A percentile compares a stretch with the other conserved stretches of the same genome.
Evolutionary conservation across 2,113 vertebrate genomes (phyloP).

Genomic region (Sinocyclocheilus rhinocerous): DNA sequence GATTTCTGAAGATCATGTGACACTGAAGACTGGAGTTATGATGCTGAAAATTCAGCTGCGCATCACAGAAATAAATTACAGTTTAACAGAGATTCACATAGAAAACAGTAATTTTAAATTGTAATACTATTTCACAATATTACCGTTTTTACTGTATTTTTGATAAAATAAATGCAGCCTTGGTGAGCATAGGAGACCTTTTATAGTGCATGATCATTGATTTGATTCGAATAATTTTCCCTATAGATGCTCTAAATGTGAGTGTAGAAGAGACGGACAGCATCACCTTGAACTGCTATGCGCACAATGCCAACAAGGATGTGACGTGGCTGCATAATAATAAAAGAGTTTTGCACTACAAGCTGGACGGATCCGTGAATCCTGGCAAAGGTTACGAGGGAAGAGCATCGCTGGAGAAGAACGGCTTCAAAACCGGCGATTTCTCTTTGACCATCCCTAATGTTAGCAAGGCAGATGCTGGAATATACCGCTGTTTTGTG

Average conservation of each 20-base stretch:
- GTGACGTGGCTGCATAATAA: neutral
- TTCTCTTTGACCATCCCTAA: neutral
- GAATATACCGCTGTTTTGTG: neutral
- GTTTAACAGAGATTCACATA: no score
- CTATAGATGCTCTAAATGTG: neutral
- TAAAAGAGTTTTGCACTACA: neutral
- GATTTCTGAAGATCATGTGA: no score
- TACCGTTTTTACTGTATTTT: no score
- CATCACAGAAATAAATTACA: no score
- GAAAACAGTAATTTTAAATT: no score
- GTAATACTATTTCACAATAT: no score
- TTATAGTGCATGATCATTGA: neutral
- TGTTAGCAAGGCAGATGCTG: neutral
- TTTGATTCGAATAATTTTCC: neutral
- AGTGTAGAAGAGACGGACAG: accelerated
- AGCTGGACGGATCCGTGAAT: neutral
- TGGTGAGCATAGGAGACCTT: no score
- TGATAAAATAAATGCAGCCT: no score
- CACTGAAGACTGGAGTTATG: no score
- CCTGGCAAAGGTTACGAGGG: neutral
- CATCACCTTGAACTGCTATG: neutral
- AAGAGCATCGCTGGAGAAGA: neutral
- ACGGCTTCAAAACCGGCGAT: neutral
- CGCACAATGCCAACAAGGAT: neutral
- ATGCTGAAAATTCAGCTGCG: no score